A percentile compares a stretch with the other conserved stretches of the same genome.
These are phyloP conservation scores for Mechanitis messenoides DNA, from an alignment of 2,888 invertebrate genomes.

Conservation along the genomic window DNA sequence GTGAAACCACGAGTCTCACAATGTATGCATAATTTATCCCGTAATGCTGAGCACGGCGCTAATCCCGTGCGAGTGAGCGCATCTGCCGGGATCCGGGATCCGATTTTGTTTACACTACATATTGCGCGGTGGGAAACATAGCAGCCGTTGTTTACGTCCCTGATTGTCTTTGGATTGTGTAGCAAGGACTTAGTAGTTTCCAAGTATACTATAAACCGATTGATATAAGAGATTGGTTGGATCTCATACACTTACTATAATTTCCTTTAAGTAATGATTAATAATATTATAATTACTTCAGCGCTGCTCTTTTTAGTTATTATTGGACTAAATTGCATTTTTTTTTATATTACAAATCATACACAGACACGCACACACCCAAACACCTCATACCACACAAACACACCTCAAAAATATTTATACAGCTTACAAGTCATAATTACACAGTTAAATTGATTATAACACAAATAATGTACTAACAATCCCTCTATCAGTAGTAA, in stretches of 20 bases:
- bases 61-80: conserved; percentile 32
- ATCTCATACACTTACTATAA: too few relatives aligned
- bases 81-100: conserved; percentile 25
- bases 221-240: too few relatives aligned
- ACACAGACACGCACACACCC: too few relatives aligned
- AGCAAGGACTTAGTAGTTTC: background rate
- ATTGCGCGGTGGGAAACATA: conserved; percentile 33
- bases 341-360: too few relatives aligned
- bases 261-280: too few relatives aligned
- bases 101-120: conserved; percentile 35
- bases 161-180: conserved; percentile 8
- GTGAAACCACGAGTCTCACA: conserved; percentile 3
- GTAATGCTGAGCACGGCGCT: conserved; percentile 26
- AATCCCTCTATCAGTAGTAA: background rate
- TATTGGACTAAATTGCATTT: too few relatives aligned
- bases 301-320: too few relatives aligned
- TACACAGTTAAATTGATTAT: background rate
- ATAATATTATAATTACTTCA: too few relatives aligned
- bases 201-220: too few relatives aligned
- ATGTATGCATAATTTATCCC: conserved; percentile 16
- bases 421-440: too few relatives aligned
- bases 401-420: too few relatives aligned
- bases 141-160: conserved; percentile 28
- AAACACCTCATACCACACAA: too few relatives aligned
- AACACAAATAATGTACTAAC: background rate